Evolutionary conservation across 2,113 vertebrate genomes (phyloP).

Genomic region (Pedionomus torquatus): DNA sequence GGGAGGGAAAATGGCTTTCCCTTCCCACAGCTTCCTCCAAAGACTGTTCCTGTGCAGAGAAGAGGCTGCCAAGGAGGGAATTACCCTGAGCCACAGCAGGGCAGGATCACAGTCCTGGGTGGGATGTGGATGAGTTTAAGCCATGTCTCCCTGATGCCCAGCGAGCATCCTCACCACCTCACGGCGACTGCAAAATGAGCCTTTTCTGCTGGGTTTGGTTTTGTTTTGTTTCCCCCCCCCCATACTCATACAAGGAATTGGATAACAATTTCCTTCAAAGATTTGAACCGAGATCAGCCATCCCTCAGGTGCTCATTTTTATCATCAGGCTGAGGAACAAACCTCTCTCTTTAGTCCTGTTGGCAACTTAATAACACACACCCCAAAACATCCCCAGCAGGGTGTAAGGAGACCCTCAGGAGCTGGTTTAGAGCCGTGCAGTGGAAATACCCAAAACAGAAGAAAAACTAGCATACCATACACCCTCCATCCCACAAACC

Average conservation of each 20-base stretch:
- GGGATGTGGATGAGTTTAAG: not conserved
- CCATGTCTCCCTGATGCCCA: fast-evolving
- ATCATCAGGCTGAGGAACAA: not conserved
- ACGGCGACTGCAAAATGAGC: not conserved
- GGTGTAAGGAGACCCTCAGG: fast-evolving
- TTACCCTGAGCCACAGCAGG: not conserved
- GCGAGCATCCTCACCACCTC: not conserved
- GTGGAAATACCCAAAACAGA: not conserved
- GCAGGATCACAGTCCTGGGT: not conserved
- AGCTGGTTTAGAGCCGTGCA: not conserved
- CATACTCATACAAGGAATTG: not conserved
- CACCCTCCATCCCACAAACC: not conserved
- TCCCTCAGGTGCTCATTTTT: not conserved
- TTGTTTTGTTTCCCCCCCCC: no score
- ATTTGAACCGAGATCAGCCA: not conserved
- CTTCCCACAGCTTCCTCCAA: not conserved
- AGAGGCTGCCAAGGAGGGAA: not conserved
- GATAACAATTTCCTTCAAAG: not conserved
- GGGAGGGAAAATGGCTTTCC: not conserved
- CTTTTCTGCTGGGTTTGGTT: not conserved
- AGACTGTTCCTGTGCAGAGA: not conserved
- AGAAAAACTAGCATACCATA: fast-evolving
- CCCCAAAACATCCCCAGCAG: not conserved
- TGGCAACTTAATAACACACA: not conserved
- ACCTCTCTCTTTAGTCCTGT: not conserved